phyloP scores from a whole-genome alignment of 1,140 invertebrate genomes.

The Leptinotarsa texana region DNA sequence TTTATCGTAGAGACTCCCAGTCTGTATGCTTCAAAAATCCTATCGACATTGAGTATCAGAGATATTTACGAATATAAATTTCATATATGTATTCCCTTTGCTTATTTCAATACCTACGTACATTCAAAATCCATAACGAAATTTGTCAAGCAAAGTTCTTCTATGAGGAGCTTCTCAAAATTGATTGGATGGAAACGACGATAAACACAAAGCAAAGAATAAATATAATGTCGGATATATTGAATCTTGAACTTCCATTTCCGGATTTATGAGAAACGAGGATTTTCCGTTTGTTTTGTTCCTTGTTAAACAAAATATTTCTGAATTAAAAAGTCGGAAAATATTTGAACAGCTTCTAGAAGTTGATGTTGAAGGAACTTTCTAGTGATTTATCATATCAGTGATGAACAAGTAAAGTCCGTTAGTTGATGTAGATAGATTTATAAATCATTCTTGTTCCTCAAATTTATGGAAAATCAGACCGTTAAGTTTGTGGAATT shows the following conservation, averaged over 20 bases:
- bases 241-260: slow-evolving; percentile 3
- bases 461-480: too few species aligned
- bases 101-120: not conserved
- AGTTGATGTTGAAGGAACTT: not conserved
- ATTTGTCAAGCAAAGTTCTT: not conserved
- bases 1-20: too few species aligned
- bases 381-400: not conserved
- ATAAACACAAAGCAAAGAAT: not conserved
- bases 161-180: not conserved
- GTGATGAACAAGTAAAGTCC: too few species aligned
- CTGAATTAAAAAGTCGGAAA: not conserved
- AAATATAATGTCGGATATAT: slow-evolving; percentile 1
- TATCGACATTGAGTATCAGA: too few species aligned
- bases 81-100: too few species aligned
- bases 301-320: not conserved
- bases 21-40: too few species aligned
- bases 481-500: too few species aligned
- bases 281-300: not conserved
- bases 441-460: too few species aligned
- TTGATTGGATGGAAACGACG: not conserved
- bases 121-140: not conserved
- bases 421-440: too few species aligned
- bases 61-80: too few species aligned
- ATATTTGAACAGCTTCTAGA: not conserved
- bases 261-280: slow-evolving; percentile 7